These are phyloP conservation scores for Suncus etruscus DNA, from an alignment of 2,113 vertebrate species.

Conservation along the genomic window DNA sequence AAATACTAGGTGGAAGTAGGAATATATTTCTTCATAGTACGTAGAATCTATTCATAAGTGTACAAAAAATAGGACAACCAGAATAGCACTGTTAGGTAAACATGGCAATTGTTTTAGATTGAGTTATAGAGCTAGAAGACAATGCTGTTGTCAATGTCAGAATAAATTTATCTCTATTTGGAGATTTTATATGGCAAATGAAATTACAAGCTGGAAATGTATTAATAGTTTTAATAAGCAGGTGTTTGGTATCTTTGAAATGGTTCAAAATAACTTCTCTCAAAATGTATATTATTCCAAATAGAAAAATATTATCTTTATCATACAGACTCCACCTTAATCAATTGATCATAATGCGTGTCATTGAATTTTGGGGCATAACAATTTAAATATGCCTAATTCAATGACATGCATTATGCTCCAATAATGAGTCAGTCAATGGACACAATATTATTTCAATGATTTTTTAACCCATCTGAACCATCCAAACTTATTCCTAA, in stretches of 20 bases:
- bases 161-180: constrained; percentile 48
- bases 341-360: background rate
- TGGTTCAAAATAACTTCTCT: background rate
- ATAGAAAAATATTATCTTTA: background rate
- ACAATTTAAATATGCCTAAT: no score
- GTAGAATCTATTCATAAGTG: background rate
- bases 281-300: background rate
- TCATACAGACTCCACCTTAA: background rate
- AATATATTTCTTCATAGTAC: no score
- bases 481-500: background rate
- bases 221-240: background rate
- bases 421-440: accelerated
- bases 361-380: background rate
- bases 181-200: background rate
- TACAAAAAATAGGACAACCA: background rate
- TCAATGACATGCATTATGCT: no score
- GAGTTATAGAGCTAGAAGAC: background rate
- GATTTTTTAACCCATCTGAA: background rate
- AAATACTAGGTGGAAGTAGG: background rate
- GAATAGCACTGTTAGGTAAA: constrained; percentile 14
- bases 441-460: background rate
- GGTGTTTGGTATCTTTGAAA: constrained; percentile 6
- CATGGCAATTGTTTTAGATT: background rate
- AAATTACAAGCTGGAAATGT: background rate
- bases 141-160: constrained; percentile 39